A percentile compares a stretch with the other conserved stretches of the same genome.
phyloP scores from a whole-genome alignment of 53 echinoderm and acorn worm genomes.

The Astropecten irregularis region DNA sequence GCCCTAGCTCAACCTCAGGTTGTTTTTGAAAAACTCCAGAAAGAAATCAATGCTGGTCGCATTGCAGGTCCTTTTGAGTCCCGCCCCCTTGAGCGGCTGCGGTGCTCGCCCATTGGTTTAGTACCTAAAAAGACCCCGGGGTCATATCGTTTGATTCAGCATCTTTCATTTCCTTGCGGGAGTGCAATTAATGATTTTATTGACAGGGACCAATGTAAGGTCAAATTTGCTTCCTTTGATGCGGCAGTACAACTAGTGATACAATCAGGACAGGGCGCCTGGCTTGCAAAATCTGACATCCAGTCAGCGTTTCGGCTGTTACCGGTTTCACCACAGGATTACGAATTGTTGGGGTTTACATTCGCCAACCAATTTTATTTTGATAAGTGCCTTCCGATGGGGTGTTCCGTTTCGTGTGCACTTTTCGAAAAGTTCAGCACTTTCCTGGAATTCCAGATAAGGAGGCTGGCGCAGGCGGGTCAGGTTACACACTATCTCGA shows the following conservation, averaged over 20 bases:
- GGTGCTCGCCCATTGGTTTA: slow-evolving; percentile 14
- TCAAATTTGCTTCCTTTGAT: slow-evolving; percentile 20
- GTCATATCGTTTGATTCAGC: slow-evolving; percentile 9
- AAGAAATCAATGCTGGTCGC: too few species aligned
- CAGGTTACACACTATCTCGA: slow-evolving; percentile 57
- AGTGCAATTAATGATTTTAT: slow-evolving; percentile 41
- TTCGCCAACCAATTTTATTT: slow-evolving; percentile 9
- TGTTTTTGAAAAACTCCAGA: too few species aligned
- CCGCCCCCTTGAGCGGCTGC: not conserved
- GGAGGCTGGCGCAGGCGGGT: not conserved
- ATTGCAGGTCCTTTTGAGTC: slow-evolving; percentile 14
- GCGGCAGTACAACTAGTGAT: slow-evolving; percentile 1
- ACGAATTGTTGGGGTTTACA: not conserved
- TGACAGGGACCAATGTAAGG: slow-evolving; percentile 18
- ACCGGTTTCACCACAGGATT: not conserved
- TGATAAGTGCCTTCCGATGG: too few species aligned
- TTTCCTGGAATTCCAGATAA: too few species aligned
- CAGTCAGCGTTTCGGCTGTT: slow-evolving; percentile 16
- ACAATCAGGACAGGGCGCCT: not conserved
- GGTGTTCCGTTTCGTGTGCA: slow-evolving; percentile 13
- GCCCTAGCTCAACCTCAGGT: slow-evolving; percentile 3
- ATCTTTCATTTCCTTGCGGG: slow-evolving; percentile 29
- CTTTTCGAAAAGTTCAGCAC: slow-evolving; percentile 50
- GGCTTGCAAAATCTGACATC: slow-evolving; percentile 26
- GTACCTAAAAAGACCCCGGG: slow-evolving; percentile 49